Conservation (phyloP, 2,888 invertebrate genomes). For the Phengaris alcon region DNA sequence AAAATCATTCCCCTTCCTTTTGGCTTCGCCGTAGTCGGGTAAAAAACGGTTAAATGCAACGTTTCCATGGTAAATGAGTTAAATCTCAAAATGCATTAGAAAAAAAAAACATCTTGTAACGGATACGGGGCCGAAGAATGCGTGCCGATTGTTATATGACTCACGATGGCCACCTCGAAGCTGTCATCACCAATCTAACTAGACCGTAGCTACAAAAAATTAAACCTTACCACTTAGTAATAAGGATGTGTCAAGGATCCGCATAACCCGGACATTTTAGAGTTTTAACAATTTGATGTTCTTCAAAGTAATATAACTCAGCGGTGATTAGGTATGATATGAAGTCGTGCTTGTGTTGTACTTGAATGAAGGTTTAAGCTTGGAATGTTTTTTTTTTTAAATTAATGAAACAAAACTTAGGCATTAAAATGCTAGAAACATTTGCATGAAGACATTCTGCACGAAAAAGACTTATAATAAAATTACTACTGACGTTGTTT, state of each 20-base stretch:
- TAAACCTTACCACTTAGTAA: conserved; percentile 39
- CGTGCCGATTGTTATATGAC: conserved; percentile 63
- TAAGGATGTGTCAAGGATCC: conserved; percentile 44
- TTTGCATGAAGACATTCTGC: too few species aligned
- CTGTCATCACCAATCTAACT: conserved; percentile 45
- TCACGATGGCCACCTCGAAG: conserved; percentile 71
- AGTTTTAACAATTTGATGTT: conserved; percentile 50
- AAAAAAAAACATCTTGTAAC: conserved; percentile 53
- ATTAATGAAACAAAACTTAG: not conserved
- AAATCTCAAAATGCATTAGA: conserved; percentile 53
- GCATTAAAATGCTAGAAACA: too few species aligned
- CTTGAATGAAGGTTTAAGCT: not conserved
- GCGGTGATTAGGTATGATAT: conserved; percentile 11
- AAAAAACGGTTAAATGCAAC: conserved; percentile 21
- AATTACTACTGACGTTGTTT: not conserved
- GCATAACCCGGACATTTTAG: conserved; percentile 44
- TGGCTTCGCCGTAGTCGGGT: too few species aligned
- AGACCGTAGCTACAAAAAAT: conserved; percentile 44
- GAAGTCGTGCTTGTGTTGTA: not conserved
- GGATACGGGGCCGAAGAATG: conserved; percentile 70
- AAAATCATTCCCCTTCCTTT: too few species aligned
- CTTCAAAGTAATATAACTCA: conserved; percentile 27
- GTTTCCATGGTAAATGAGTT: conserved; percentile 42
- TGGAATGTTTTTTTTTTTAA: not conserved
- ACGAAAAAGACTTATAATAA: not conserved